Base-by-base conservation (phyloP, 2,113 vertebrate species). In the Pseudopodoces humilis region DNA sequence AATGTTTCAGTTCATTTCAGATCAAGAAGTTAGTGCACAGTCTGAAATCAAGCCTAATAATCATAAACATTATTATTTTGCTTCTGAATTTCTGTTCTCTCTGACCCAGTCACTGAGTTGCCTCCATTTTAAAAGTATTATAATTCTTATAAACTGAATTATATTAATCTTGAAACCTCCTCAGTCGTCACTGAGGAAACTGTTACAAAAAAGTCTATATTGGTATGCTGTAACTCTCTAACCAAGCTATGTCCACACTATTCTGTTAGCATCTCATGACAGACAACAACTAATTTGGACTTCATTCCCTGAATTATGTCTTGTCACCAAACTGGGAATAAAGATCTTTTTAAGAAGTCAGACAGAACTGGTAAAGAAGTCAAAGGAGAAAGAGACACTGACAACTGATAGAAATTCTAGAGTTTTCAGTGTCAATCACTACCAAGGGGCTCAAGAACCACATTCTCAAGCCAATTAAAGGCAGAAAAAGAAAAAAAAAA, bases 361-460 rank as follows among this genome's bases (percentile, higher is more conserved):
- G 50, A 39, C 4, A 63, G 23, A 94, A 76, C 9, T 56, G 10
- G 14, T 39, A 47, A 15, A 59, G 14, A 79, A 83, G 9, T 63
- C 33, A 75, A 50, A 50, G 13, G 9, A 68, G 10, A 62, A 43
- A 80, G n/a, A 59, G 33, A 55, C 30, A 33, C 4, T 33, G 18
- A 68, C 12, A 82, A 67, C 2, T 37, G 13, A 50, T 55, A 67
- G 11, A 46, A 88, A 83, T 27, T 58, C 31, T 19, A 44, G 59
- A 60, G 3, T 5, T 0, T 8, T 3, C 24, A n/a, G 17, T 13
- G 13, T 11, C n/a, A 23, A 1, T 37, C 3, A 1, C 10, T 78
- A 30, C 10, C 12, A 47, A 30, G 15, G 11, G 13, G 7, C 6
- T 11, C 12, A 2, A 74, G 21, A 70, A 52, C 10, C 0, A 1